Evolutionary conservation across 2,797 vertebrate species (phyloP).

Genomic region (Gymnoscopelus braueri): DNA sequence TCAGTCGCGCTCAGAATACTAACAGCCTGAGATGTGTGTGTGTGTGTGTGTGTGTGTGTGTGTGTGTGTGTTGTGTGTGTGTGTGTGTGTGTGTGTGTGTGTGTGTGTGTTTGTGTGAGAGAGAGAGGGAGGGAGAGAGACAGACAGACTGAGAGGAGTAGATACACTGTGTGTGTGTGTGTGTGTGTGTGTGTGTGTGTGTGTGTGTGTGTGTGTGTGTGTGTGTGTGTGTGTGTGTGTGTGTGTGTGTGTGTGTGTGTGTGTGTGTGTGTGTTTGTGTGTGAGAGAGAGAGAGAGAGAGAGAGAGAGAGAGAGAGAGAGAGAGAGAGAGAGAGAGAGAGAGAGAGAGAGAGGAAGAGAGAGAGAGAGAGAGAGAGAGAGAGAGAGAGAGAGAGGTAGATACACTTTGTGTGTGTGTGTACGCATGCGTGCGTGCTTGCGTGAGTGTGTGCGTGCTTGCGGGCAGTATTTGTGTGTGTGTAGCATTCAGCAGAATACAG

Average conservation of each 20-base stretch:
- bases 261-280: conserved; percentile 6
- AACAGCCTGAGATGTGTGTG: conserved; percentile 65
- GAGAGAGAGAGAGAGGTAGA: background rate
- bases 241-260: background rate
- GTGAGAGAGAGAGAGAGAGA: too few relatives aligned
- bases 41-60: too few relatives aligned
- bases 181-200: conserved; percentile 15
- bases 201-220: background rate
- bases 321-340: too few relatives aligned
- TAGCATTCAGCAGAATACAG: conserved; percentile 27
- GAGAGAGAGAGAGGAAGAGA: too few relatives aligned
- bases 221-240: background rate
- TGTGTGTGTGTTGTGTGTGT: too few relatives aligned
- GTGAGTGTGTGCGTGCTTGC: background rate
- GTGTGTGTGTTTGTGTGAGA: too few relatives aligned
- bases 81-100: too few relatives aligned
- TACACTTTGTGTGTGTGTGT: background rate
- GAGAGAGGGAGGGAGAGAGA: too few relatives aligned
- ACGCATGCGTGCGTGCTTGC: background rate
- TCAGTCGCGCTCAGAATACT: conserved; percentile 65
- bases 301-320: too few relatives aligned
- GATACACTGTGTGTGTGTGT: conserved; percentile 34
- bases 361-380: too few relatives aligned
- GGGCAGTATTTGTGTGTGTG: background rate
- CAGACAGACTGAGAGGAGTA: too few relatives aligned